Conservation (phyloP, 2,113 vertebrate genomes). For the Riparia riparia region DNA sequence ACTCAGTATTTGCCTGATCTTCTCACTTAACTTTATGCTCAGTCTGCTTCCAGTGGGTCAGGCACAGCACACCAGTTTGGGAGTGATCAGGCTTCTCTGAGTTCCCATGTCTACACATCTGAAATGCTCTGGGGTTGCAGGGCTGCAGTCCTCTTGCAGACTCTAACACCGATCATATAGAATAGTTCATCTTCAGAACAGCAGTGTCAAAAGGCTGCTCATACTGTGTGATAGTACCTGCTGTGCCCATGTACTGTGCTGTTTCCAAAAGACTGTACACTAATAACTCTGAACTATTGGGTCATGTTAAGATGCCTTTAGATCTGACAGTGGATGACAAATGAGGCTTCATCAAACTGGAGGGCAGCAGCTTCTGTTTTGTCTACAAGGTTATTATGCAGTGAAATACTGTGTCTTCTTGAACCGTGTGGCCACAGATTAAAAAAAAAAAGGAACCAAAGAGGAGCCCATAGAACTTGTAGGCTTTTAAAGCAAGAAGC, state of each 20-base stretch:
- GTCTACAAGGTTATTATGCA: not conserved
- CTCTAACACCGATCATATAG: rapidly evolving
- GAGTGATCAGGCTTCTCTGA: not conserved
- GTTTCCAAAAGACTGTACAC: not conserved
- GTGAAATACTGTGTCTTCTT: not conserved
- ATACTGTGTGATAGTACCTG: not conserved
- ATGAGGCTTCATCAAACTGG: not conserved
- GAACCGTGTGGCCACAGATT: not conserved
- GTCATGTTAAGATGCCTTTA: not conserved
- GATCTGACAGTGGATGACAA: not conserved
- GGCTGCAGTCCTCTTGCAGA: not conserved
- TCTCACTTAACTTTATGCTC: not conserved
- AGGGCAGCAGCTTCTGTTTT: not conserved
- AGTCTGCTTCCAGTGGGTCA: not conserved
- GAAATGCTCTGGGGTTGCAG: not conserved
- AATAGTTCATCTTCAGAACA: not conserved
- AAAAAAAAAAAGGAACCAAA: not conserved
- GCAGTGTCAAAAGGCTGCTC: not conserved
- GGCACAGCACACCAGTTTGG: not conserved
- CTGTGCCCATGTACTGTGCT: not conserved
- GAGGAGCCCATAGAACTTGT: not conserved
- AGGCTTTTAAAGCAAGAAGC: not conserved
- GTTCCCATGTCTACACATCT: not conserved
- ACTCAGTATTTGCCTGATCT: not conserved
- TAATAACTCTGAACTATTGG: not conserved